These are phyloP conservation scores for Sitta carolinensis DNA, from an alignment of 2,797 vertebrate genomes.

Conservation along the genomic window DNA sequence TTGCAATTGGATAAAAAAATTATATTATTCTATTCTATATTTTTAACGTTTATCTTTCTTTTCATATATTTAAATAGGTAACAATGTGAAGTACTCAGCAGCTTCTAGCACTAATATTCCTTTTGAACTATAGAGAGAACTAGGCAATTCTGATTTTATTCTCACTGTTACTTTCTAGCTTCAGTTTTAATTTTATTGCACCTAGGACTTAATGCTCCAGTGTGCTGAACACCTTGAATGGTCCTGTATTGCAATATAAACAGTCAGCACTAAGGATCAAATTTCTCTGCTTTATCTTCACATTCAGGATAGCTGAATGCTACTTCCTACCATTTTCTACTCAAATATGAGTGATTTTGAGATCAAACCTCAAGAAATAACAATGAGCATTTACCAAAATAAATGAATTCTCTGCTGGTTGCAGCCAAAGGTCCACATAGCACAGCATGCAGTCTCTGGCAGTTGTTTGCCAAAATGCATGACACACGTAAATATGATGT, in stretches of 20 bases:
- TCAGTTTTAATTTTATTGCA: conserved; percentile 8
- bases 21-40: neutral
- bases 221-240: neutral
- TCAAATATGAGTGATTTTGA: neutral
- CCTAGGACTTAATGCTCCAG: neutral
- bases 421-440: neutral
- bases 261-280: neutral
- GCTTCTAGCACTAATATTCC: neutral
- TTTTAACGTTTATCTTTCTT: neutral
- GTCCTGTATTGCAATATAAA: neutral
- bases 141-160: neutral
- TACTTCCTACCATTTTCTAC: conserved; percentile 3
- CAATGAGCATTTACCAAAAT: neutral
- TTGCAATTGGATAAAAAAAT: neutral
- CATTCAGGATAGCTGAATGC: neutral
- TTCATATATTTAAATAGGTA: neutral
- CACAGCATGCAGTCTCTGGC: neutral
- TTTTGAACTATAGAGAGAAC: neutral
- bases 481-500: rapidly evolving
- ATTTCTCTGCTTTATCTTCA: neutral
- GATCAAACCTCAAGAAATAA: conserved; percentile 14
- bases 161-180: neutral
- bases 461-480: neutral
- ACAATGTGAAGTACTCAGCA: neutral
- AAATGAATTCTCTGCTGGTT: neutral